phyloP scores from a whole-genome alignment of 2,888 invertebrate species.

The Cephus nigrinus region DNA sequence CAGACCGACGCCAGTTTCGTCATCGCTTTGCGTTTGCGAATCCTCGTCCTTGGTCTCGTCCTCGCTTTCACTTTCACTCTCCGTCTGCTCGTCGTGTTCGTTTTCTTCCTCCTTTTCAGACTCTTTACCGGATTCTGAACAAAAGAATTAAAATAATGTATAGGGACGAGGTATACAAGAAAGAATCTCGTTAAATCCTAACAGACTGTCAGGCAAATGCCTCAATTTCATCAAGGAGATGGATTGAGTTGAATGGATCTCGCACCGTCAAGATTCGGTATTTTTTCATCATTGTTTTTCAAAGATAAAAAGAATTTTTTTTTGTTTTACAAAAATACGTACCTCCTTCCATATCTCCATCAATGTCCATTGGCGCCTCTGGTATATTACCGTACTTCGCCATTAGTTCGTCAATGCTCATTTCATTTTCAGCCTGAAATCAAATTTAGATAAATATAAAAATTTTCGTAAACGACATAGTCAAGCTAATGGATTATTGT shows the following conservation, averaged over 20 bases:
- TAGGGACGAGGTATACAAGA: background rate
- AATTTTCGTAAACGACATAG: slow-evolving; percentile 2
- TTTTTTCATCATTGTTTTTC: slow-evolving; percentile 46
- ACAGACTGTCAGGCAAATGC: slow-evolving; percentile 60
- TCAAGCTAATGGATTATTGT: background rate
- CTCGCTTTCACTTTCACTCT: slow-evolving; percentile 58
- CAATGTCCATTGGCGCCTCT: slow-evolving; percentile 61
- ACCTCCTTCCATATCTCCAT: slow-evolving; percentile 66
- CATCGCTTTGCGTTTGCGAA: slow-evolving; percentile 59
- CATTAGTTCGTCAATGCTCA: slow-evolving; percentile 83
- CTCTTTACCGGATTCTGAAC: slow-evolving; percentile 50
- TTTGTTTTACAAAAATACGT: slow-evolving; percentile 16
- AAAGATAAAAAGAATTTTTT: slow-evolving; percentile 38
- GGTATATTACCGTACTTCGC: slow-evolving; percentile 75
- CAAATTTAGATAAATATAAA: slow-evolving; percentile 1
- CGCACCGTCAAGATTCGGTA: slow-evolving; percentile 55
- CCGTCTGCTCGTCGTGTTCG: slow-evolving; percentile 49
- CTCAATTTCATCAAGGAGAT: slow-evolving; percentile 53
- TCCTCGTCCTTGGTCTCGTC: slow-evolving; percentile 53
- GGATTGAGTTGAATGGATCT: slow-evolving; percentile 54
- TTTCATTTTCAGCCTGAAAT: slow-evolving; percentile 78
- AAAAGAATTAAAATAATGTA: background rate
- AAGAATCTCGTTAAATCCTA: slow-evolving; percentile 10
- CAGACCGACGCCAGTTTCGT: slow-evolving; percentile 69
- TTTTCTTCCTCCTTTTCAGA: slow-evolving; percentile 58